Evolutionary conservation across 2,797 vertebrate species (phyloP).

Genomic region (Discoglossus pictus): DNA sequence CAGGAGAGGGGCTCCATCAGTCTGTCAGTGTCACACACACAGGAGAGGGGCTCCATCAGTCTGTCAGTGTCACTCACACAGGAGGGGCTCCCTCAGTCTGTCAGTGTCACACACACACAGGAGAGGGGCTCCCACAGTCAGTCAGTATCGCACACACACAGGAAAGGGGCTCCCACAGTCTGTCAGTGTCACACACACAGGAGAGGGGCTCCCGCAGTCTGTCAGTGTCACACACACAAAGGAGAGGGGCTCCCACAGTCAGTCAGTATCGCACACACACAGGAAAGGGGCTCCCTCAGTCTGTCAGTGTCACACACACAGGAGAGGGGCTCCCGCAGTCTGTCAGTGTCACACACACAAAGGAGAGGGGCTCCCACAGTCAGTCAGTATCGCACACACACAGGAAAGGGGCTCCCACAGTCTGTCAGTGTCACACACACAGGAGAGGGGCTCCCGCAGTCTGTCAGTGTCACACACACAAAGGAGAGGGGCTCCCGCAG

Average conservation of each 20-base stretch:
- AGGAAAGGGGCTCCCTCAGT: background rate
- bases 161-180: background rate
- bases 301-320: slow-evolving; percentile 10
- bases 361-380: background rate
- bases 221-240: background rate
- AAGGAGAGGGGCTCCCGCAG: background rate
- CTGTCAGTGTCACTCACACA: no score
- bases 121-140: no score
- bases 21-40: no score
- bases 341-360: background rate
- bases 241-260: background rate
- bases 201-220: background rate
- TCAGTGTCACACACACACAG: no score
- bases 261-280: background rate
- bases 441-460: background rate
- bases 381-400: background rate
- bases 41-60: no score
- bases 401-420: no score
- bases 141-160: no score
- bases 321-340: background rate
- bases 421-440: slow-evolving; percentile 4
- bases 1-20: no score
- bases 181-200: background rate
- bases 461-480: slow-evolving; percentile 14
- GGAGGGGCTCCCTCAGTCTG: no score